phyloP scores from a whole-genome alignment of 2,888 invertebrate genomes.

The Biston stratarius region DNA sequence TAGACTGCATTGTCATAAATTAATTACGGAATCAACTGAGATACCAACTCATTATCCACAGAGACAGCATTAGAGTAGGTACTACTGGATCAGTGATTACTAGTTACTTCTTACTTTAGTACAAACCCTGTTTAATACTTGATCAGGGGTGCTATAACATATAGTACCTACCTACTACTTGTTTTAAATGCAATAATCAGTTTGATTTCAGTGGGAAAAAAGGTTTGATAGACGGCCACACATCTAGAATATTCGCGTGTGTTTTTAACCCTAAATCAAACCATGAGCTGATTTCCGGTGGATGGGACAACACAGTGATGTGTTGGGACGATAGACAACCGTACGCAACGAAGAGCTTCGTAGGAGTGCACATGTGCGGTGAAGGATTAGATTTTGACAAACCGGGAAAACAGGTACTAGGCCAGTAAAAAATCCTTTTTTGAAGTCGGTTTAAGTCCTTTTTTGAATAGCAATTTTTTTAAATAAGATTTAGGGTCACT shows the following conservation, averaged over 20 bases:
- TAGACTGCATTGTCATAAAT: too few species aligned
- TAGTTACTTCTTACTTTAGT: too few species aligned
- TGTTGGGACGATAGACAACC: conserved; percentile 90
- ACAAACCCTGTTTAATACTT: too few species aligned
- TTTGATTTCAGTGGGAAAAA: conserved; percentile 71
- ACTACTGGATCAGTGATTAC: too few species aligned
- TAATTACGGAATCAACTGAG: too few species aligned
- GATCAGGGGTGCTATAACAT: too few species aligned
- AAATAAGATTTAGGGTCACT: too few species aligned
- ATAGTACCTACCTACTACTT: not conserved
- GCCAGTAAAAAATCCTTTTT: not conserved
- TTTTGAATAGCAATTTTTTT: too few species aligned
- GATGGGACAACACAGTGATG: conserved; percentile 89
- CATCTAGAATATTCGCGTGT: conserved; percentile 88
- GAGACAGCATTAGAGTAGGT: too few species aligned
- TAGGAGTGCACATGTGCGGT: conserved; percentile 88
- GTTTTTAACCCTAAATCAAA: conserved; percentile 88
- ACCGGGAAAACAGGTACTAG: conserved; percentile 86
- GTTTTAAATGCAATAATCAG: not conserved
- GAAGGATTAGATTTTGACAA: conserved; percentile 89
- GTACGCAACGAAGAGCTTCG: conserved; percentile 84
- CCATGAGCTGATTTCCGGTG: conserved; percentile 89
- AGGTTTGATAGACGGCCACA: conserved; percentile 86
- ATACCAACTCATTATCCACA: too few species aligned
- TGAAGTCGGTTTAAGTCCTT: too few species aligned